Conservation (phyloP, 2,113 vertebrate genomes). For the Gavialis gangeticus region DNA sequence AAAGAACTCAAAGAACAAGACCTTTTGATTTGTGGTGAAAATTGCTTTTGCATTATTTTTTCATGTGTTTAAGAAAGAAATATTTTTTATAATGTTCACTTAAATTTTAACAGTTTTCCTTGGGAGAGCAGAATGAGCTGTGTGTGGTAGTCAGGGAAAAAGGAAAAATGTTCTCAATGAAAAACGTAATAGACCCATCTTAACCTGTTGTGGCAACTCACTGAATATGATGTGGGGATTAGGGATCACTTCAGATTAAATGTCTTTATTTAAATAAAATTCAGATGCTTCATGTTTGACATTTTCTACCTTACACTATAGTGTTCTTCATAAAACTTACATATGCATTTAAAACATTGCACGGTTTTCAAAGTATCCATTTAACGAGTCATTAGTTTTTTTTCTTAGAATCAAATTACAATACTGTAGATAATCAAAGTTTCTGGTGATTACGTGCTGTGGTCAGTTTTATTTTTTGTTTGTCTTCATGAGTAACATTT, state of each 20-base stretch:
- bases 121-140: neutral
- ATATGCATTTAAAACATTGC: neutral
- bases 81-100: neutral
- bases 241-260: neutral
- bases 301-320: neutral
- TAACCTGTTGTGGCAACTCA: neutral
- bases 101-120: neutral
- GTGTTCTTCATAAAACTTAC: neutral
- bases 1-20: neutral
- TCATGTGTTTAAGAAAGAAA: no score
- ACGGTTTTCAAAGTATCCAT: neutral
- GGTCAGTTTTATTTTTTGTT: conserved; percentile 58
- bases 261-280: neutral
- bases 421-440: neutral
- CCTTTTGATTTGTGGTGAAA: neutral
- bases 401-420: conserved; percentile 7
- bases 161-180: neutral
- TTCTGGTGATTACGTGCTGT: conserved; percentile 27
- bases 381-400: neutral
- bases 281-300: neutral
- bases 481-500: conserved; percentile 47
- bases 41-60: neutral
- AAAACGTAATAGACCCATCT: neutral
- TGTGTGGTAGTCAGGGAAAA: neutral
- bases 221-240: neutral